A percentile compares a stretch with the other conserved stretches of the same genome.
phyloP scores from a whole-genome alignment of 2,888 invertebrate species.

The Drymonia ruficornis region DNA sequence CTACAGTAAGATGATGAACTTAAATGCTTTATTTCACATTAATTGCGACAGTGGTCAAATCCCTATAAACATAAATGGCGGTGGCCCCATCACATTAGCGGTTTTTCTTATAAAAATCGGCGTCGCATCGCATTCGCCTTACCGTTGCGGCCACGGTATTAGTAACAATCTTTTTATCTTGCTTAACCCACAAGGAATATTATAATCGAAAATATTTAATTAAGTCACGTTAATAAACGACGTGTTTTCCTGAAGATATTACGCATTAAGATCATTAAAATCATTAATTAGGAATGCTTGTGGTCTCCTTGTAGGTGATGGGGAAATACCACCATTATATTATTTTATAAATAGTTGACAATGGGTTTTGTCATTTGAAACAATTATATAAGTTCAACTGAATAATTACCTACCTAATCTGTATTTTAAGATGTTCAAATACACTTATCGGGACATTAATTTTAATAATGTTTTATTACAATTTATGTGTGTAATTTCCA shows the following conservation, averaged over 20 bases:
- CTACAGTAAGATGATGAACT: too few species aligned
- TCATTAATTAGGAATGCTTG: constrained; percentile 28
- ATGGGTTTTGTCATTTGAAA: constrained; percentile 17
- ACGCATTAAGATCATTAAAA: constrained; percentile 26
- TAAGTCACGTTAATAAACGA: constrained; percentile 3
- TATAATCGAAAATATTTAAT: background rate
- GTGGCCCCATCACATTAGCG: too few species aligned
- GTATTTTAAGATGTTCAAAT: too few species aligned
- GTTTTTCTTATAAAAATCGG: too few species aligned
- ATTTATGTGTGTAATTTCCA: too few species aligned
- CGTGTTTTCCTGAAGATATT: constrained; percentile 31
- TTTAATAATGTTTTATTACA: too few species aligned
- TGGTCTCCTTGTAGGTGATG: constrained; percentile 23
- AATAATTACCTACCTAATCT: background rate
- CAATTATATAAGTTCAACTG: background rate
- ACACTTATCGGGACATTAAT: too few species aligned
- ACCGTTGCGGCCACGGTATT: too few species aligned
- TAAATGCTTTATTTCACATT: too few species aligned
- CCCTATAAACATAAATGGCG: too few species aligned
- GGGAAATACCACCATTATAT: constrained; percentile 18
- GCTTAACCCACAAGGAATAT: background rate
- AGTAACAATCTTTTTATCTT: background rate
- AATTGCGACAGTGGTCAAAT: too few species aligned
- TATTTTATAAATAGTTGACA: constrained; percentile 12
- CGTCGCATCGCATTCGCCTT: too few species aligned